Conservation (phyloP, 1,140 invertebrate species). For the Alviniconcha marisindica region DNA sequence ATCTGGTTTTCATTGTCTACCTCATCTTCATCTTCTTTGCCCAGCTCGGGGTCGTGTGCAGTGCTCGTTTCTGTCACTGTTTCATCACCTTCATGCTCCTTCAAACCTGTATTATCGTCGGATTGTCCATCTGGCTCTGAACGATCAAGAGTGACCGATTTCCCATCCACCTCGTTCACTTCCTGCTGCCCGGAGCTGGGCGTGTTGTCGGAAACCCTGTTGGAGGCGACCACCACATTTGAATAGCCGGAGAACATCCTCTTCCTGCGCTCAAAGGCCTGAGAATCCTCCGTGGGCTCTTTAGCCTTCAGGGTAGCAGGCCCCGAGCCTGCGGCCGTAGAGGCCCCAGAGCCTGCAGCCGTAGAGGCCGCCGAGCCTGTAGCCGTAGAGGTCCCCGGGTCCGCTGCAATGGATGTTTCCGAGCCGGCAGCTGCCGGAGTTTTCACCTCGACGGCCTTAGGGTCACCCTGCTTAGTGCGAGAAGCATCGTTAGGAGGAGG, state of each 20-base stretch:
- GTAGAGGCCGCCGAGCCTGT: not conserved
- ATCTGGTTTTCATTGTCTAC: not conserved
- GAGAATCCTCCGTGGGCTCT: not conserved
- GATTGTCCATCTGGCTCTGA: not conserved
- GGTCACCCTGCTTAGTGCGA: too few species aligned
- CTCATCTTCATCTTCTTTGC: not conserved
- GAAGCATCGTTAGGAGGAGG: too few species aligned
- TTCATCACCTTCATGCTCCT: not conserved
- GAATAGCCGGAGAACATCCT: conserved; percentile 12
- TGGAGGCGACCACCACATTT: not conserved
- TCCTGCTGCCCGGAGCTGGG: not conserved
- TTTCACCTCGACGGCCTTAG: too few species aligned
- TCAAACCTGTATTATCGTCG: too few species aligned
- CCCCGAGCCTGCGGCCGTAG: not conserved
- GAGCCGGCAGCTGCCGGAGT: too few species aligned
- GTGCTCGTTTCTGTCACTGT: not conserved
- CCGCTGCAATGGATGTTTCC: not conserved
- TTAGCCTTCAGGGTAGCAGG: not conserved
- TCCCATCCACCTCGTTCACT: not conserved
- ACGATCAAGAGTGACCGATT: not conserved
- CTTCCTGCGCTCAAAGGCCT: not conserved
- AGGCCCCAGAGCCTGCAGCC: not conserved
- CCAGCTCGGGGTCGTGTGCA: not conserved
- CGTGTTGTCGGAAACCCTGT: not conserved
- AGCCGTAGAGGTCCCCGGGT: not conserved